These are phyloP conservation scores for Acleris holmiana DNA, from an alignment of 2,888 invertebrate genomes.

Conservation along the genomic window DNA sequence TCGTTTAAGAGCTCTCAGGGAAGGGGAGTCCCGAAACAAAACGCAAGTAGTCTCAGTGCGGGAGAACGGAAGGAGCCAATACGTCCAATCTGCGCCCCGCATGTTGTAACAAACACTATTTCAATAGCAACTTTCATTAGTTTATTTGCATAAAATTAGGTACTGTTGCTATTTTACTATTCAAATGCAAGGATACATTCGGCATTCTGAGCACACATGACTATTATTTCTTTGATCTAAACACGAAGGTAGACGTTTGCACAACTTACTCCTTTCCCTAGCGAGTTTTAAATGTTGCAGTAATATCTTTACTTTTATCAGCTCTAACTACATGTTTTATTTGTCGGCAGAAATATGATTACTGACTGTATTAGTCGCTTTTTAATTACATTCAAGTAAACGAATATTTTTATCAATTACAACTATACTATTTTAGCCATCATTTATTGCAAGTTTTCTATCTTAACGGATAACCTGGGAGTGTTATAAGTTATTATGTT, in stretches of 20 bases:
- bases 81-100: not conserved
- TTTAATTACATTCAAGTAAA: too few species aligned
- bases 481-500: too few species aligned
- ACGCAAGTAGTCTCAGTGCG: slow-evolving; percentile 13
- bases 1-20: too few species aligned
- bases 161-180: slow-evolving; percentile 17
- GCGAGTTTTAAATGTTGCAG: slow-evolving; percentile 21
- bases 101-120: slow-evolving; percentile 4
- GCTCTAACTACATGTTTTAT: not conserved
- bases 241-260: slow-evolving; percentile 19
- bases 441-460: too few species aligned
- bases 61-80: slow-evolving; percentile 19
- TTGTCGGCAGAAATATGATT: slow-evolving; percentile 1
- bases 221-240: slow-evolving; percentile 18
- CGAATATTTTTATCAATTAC: too few species aligned
- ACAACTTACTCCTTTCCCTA: slow-evolving; percentile 12
- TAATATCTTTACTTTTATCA: slow-evolving; percentile 4
- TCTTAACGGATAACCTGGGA: too few species aligned
- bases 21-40: slow-evolving; percentile 12
- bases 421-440: too few species aligned
- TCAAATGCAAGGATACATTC: slow-evolving; percentile 23
- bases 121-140: slow-evolving; percentile 15
- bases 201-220: slow-evolving; percentile 15
- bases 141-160: slow-evolving; percentile 20
- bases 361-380: not conserved